These are phyloP conservation scores for Hemibagrus wyckioides DNA, from an alignment of 2,113 vertebrate genomes.

Conservation along the genomic window DNA sequence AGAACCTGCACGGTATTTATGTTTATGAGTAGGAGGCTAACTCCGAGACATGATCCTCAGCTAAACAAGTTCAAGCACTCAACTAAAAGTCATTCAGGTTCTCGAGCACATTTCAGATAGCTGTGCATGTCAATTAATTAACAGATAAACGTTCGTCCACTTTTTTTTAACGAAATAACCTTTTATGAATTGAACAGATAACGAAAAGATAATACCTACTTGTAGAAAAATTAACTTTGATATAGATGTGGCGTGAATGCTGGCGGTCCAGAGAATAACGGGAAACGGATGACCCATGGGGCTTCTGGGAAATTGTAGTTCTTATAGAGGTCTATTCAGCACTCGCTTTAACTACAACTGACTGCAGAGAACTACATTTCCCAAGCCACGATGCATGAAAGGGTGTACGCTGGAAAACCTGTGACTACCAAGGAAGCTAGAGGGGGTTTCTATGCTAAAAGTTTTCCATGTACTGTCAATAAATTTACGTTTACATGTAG, in stretches of 20 bases:
- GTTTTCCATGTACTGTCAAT: neutral
- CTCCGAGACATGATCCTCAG: neutral
- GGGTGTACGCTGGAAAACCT: neutral
- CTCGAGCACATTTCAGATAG: neutral
- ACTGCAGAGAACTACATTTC: slow-evolving; percentile 34
- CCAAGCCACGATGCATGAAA: neutral
- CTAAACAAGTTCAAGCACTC: neutral
- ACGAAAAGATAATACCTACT: slow-evolving; percentile 12
- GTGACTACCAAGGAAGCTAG: slow-evolving; percentile 21
- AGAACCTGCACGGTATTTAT: neutral
- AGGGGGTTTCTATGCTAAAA: neutral
- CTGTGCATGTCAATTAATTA: neutral
- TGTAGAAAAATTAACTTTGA: slow-evolving; percentile 29
- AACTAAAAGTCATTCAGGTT: neutral
- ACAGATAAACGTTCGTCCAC: neutral
- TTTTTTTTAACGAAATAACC: neutral
- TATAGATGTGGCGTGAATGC: slow-evolving; percentile 29
- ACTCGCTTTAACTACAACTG: no score
- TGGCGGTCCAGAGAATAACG: slow-evolving; percentile 28
- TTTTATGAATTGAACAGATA: neutral
- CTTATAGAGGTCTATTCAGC: no score
- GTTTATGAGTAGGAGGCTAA: neutral
- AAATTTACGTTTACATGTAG: neutral
- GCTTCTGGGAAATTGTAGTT: slow-evolving; percentile 62
- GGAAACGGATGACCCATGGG: slow-evolving; percentile 10